Base-by-base conservation (phyloP, 2,797 vertebrate species). In the Sebastes matsubarae region DNA sequence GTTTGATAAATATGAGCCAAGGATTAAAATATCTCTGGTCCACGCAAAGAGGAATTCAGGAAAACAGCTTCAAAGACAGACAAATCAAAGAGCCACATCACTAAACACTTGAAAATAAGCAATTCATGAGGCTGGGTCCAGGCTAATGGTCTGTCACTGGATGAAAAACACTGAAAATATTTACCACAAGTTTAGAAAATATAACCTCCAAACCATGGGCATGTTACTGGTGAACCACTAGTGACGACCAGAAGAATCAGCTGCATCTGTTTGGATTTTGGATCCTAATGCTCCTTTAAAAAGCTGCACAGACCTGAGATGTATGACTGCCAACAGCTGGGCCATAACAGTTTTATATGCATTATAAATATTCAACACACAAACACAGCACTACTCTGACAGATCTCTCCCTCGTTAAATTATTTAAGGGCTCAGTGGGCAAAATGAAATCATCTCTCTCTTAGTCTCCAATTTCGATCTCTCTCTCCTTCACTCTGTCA, bases 291-390 rank as follows among this genome's bases (percentile, higher is more conserved):
- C 7, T 20, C 25, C 61, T 78, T 79, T 57, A 55, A 63, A 38
- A 79, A 79, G 65, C 20, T n/a, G 50, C 74, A 75, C 29, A 78
- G 68, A 78, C 80, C 78, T 75, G 67, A 88, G 81, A 90, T 1
- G 22, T 85, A 90, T 67, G 86, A 87, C 80, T 82, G 72, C 67
- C 64, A 92, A 84, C 89, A 94, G 88, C 88, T 90, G 90, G 85
- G 72, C 84, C 82, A 88, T 90, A 90, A 91, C 87, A 84, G 60
- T 89, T 94, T 93, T 84, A 93, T 93, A 91, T 83, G 90, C 77
- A 74, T 75, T 83, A 90, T 93, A 92, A 93, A 93, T 94, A 93
- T 93, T 92, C 91, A 94, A 75, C 81, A 84, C 87, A 91, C 89
- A 93, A 91, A 93, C 86, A 90, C 86, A 80, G 87, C 81, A 84